Conservation (phyloP, 2,888 invertebrate genomes). For the Julus scanicus region DNA sequence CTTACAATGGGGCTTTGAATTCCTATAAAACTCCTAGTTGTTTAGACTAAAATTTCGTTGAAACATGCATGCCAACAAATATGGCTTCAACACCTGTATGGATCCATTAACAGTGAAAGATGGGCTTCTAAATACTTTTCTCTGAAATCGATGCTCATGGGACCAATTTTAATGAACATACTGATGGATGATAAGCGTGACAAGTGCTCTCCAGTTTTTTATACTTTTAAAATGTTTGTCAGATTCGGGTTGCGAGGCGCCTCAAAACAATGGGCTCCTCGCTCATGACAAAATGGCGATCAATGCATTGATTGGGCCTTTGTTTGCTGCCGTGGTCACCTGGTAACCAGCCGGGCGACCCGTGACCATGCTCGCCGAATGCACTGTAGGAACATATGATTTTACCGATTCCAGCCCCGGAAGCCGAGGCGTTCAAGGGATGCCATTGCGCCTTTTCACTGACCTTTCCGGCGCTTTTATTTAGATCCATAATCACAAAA, state of each 20-base stretch:
- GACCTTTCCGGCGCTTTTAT: too few species aligned
- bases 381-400: background rate
- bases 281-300: background rate
- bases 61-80: too few species aligned
- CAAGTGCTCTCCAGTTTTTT: background rate
- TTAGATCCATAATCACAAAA: too few species aligned
- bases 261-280: background rate
- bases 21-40: too few species aligned
- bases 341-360: background rate
- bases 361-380: background rate
- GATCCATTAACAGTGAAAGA: too few species aligned
- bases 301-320: conserved; percentile 42
- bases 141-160: too few species aligned
- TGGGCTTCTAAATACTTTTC: too few species aligned
- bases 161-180: too few species aligned
- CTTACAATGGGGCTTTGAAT: too few species aligned
- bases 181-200: background rate
- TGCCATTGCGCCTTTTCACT: too few species aligned
- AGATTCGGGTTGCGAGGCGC: background rate
- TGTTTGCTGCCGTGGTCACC: background rate
- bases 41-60: too few species aligned
- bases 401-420: background rate
- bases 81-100: too few species aligned
- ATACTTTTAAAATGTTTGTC: background rate
- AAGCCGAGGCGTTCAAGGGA: background rate